These are phyloP conservation scores for Phrynocephalus forsythii DNA, from an alignment of 2,797 vertebrate species.

Conservation along the genomic window DNA sequence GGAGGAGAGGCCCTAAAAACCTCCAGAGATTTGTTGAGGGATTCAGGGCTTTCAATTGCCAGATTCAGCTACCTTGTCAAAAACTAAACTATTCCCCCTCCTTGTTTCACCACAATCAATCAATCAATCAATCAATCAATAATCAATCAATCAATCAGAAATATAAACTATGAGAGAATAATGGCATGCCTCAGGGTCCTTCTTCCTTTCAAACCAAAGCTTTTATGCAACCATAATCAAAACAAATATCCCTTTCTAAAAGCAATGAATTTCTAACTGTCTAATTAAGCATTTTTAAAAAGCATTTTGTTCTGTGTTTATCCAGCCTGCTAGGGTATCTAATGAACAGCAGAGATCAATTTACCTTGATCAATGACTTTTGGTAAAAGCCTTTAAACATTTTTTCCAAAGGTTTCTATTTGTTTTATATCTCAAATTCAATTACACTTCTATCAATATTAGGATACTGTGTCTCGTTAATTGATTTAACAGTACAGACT, in stretches of 20 bases:
- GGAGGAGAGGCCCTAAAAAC: background rate
- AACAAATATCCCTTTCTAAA: constrained; percentile 19
- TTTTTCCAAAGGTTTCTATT: background rate
- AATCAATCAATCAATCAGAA: background rate
- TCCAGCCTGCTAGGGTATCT: background rate
- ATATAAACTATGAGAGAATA: constrained; percentile 35
- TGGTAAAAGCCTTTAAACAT: constrained; percentile 29
- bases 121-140: too few species aligned
- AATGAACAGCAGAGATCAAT: constrained; percentile 21
- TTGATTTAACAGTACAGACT: background rate
- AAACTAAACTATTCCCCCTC: constrained; percentile 32
- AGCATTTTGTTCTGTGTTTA: constrained; percentile 9
- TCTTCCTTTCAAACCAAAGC: constrained; percentile 2
- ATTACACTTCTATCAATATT: constrained; percentile 27
- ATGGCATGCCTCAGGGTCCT: background rate
- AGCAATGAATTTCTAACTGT: constrained; percentile 5
- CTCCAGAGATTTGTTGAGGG: constrained; percentile 5
- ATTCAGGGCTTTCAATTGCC: constrained; percentile 50
- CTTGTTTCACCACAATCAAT: too few species aligned
- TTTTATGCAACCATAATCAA: background rate
- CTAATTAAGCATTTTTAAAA: constrained; percentile 1
- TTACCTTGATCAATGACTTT: constrained; percentile 12
- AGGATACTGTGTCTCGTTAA: constrained; percentile 3
- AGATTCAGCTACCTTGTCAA: constrained; percentile 51
- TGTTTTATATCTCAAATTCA: background rate